These are phyloP conservation scores for Pemphredon lugubris DNA, from an alignment of 2,888 invertebrate species.

Conservation along the genomic window DNA sequence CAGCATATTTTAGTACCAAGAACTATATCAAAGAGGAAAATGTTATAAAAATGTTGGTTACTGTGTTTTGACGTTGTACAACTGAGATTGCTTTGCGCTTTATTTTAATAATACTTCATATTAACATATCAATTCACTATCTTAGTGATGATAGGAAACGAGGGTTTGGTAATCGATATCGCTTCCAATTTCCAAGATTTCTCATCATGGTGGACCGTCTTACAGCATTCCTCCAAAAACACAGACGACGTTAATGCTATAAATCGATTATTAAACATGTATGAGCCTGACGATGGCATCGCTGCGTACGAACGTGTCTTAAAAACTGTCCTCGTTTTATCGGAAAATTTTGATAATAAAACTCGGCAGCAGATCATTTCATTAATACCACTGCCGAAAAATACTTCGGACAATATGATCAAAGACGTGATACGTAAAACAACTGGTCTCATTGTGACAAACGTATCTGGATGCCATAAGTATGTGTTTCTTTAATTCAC, in stretches of 20 bases:
- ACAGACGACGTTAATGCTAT: conserved; percentile 68
- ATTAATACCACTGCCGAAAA: conserved; percentile 69
- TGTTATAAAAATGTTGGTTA: too few relatives aligned
- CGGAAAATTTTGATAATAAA: conserved; percentile 66
- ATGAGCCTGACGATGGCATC: conserved; percentile 73
- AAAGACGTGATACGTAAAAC: conserved; percentile 67
- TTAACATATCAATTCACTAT: too few relatives aligned
- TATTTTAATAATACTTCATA: too few relatives aligned
- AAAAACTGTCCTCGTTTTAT: conserved; percentile 63
- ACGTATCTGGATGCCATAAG: conserved; percentile 8
- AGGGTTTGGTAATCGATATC: conserved; percentile 30
- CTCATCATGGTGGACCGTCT: conserved; percentile 65
- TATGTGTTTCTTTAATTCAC: conserved; percentile 14
- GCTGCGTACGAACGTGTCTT: conserved; percentile 69
- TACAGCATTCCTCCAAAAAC: conserved; percentile 64
- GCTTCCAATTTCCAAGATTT: conserved; percentile 50
- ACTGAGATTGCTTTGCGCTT: too few relatives aligned
- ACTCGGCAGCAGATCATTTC: conserved; percentile 69
- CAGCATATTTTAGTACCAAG: too few relatives aligned
- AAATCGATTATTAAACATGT: conserved; percentile 69
- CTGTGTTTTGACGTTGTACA: too few relatives aligned
- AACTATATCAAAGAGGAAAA: too few relatives aligned
- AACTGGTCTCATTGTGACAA: conserved; percentile 60
- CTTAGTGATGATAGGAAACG: too few relatives aligned
- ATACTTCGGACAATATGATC: conserved; percentile 60